Evolutionary conservation across 2,113 vertebrate genomes (phyloP).

Genomic region (Fulica atra): DNA sequence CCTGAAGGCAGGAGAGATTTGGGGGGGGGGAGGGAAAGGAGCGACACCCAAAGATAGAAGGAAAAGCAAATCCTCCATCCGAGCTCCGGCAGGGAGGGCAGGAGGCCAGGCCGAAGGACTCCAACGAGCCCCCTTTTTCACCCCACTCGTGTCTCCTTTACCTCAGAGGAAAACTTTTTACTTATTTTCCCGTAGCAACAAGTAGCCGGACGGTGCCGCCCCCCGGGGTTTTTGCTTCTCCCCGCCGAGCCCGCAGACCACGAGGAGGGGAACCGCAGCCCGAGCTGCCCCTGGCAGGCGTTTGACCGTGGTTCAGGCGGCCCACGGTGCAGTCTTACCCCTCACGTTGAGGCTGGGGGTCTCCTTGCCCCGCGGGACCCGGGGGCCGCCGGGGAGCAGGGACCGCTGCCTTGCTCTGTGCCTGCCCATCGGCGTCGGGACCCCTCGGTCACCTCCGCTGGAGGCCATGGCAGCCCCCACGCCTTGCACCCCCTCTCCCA

Average conservation of each 20-base stretch:
- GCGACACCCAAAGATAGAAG: neutral
- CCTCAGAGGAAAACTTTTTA: neutral
- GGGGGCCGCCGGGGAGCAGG: no score
- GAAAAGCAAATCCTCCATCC: neutral
- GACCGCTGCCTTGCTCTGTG: neutral
- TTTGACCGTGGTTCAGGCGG: neutral
- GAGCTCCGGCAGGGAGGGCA: neutral
- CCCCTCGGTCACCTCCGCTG: rapidly evolving
- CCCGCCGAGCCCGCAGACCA: neutral
- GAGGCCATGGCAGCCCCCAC: neutral
- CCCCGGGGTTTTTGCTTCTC: neutral
- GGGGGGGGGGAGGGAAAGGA: neutral
- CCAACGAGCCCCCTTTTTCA: rapidly evolving
- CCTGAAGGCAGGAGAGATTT: neutral
- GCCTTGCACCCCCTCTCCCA: neutral
- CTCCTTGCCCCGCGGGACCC: no score
- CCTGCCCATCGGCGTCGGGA: rapidly evolving
- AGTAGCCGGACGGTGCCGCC: neutral
- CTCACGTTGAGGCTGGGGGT: neutral
- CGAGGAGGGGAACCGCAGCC: neutral
- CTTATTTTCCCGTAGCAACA: neutral
- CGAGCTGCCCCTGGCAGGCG: neutral
- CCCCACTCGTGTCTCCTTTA: neutral
- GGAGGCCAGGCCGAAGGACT: neutral
- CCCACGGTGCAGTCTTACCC: neutral